Evolutionary conservation across 2,113 vertebrate genomes (phyloP), one percentile per base, ranked within the genome.

Genomic region (Oncorhynchus tshawytscha): DNA sequence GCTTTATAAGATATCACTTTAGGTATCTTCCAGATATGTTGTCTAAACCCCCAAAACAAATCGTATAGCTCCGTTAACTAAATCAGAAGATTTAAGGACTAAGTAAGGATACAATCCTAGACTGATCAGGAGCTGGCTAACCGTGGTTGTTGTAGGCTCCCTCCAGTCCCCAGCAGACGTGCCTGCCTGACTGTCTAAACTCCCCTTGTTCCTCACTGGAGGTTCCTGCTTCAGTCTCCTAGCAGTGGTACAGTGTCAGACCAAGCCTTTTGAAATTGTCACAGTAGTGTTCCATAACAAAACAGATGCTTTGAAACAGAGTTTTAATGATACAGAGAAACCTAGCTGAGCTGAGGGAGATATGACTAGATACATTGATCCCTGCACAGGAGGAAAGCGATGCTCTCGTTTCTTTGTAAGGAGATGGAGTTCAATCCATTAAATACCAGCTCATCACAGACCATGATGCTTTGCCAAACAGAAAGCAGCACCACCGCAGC

Each of bases 381-480:
- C 8, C 39, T 39, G 7, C 6, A 67, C 12, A 25, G 13, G 25
- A 67, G 65, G 60, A n/a, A 22, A 64, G 60, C 24, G 20, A 64
- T 34, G 6, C 34, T 34, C 34, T 34, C 34, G 34, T 39, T 39
- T 39, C 39, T 39, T 39, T 39, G 39, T 9, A 39, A n/a, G 79
- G 13, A 70, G 13, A 82, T 77, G 45, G 64, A 59, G 73, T 57
- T 83, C 5, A 83, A 67, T 75, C 79, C 75, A 73, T 81, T 64
- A 70, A 48, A 67, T 29, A 80, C 34, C n/a, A 71, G 34, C 29
- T 66, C 11, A 67, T 67, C n/a, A 64, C 7, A 64, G 7, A 3
- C 60, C 60, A 64, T 22, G 60, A n/a, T 24, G 60, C 20, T 24
- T 64, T 24, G 8, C 20, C 20, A 64, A 64, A 39, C 18, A 24